These are phyloP conservation scores for Ondatra zibethicus DNA, from an alignment of 2,113 vertebrate genomes.

Conservation along the genomic window DNA sequence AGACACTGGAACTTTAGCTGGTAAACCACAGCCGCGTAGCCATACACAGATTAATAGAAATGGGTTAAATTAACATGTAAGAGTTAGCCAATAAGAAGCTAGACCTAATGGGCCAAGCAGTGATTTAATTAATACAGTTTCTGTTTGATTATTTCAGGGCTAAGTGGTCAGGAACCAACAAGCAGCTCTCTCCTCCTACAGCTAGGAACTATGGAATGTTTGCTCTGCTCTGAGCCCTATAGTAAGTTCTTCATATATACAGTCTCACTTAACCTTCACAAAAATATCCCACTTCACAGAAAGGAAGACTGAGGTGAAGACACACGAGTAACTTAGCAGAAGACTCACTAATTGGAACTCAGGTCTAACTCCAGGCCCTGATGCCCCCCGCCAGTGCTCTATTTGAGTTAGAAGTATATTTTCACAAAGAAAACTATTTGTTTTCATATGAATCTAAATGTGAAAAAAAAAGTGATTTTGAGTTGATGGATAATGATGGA, in stretches of 20 bases:
- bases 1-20: no score
- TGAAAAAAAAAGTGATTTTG: not conserved
- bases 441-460: slow-evolving; percentile 32
- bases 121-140: no score
- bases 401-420: not conserved
- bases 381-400: not conserved
- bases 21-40: no score
- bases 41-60: no score
- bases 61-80: no score
- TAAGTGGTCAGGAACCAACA: no score
- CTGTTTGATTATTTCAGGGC: no score
- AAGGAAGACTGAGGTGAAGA: not conserved
- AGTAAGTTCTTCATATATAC: not conserved
- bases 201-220: not conserved
- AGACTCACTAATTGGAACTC: not conserved
- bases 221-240: not conserved
- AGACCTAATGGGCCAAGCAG: no score
- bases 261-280: not conserved
- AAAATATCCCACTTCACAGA: not conserved
- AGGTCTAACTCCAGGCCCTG: not conserved
- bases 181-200: no score
- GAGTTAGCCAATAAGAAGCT: no score
- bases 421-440: slow-evolving; percentile 27
- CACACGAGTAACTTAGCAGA: not conserved
- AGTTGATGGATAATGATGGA: slow-evolving; percentile 4